Base-by-base conservation (phyloP, 2,888 invertebrate genomes). In the Suillia variegata region DNA sequence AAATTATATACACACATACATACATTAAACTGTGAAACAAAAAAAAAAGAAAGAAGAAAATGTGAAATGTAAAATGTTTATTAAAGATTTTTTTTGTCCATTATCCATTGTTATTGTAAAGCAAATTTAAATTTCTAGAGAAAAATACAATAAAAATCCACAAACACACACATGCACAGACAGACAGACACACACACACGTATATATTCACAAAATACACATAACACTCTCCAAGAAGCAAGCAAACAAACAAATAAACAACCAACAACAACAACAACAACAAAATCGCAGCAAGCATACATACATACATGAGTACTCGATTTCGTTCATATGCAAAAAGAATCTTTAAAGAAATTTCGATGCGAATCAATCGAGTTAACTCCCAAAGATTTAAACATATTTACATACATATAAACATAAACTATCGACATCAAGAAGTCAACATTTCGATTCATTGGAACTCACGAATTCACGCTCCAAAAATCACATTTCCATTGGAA, bases 251-350 rank as follows among this genome's bases (percentile, higher is more conserved):
- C 15, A 13, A 56, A 57, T 34, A 55, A 59, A 13, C 48, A 33
- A n/a, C 48, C 34, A 21, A 54, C 45, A 49, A 63, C 38, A 60
- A 62, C 57, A 63, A 63, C 31, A 62, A 61, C 65, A 67, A 64
- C 57, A 64, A 64, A 66, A 65, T 70, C 76, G 71, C 64, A 69
- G 70, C 76, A 74, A 74, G 74, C 74, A 76, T 76, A 69, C 64
- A 38, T 21, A 73, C 71, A 74, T 70, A 67, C 59, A 38, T 38
- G 12, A 4, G 15, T 38, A 38, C n/a, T n/a, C n/a, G n/a, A n/a
- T n/a, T n/a, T 38, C 38, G 38, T 38, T 5, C 20, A 17, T 18
- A 13, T 38, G 4, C 38, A 13, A 4, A n/a, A 8, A 6, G n/a
- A n/a, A n/a, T n/a, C n/a, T n/a, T n/a, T 4, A 38, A 38, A 38